Percentiles rank a stretch among this genome's conserved stretches.
Evolutionary conservation across 37 sponge, comb jelly and placozoan genomes (phyloP).

Genomic region (Tethya wilhelma): DNA sequence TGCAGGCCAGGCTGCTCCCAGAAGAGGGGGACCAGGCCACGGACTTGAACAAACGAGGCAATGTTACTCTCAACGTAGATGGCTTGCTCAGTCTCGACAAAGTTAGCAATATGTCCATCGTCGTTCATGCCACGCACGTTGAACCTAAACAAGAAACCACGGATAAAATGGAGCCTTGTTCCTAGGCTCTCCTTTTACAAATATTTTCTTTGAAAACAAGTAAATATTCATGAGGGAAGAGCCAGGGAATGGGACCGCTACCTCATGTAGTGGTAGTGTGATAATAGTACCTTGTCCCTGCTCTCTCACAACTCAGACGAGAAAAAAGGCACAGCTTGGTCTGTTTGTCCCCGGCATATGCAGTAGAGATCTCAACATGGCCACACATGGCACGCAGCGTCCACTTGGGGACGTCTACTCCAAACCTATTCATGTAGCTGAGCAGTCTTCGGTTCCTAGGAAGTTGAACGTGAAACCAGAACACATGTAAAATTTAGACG

Average conservation of each 20-base stretch:
- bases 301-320: constrained; percentile 93
- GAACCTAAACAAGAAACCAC: too few species aligned
- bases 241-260: background rate
- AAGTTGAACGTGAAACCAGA: too few species aligned
- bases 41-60: constrained; percentile 86
- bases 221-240: too few species aligned
- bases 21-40: constrained; percentile 97
- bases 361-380: constrained; percentile 83
- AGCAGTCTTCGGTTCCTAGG: constrained; percentile 86
- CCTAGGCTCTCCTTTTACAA: too few species aligned
- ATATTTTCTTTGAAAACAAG: too few species aligned
- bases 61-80: constrained; percentile 53
- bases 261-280: background rate
- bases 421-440: constrained; percentile 72
- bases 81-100: constrained; percentile 97
- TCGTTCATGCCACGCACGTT: constrained; percentile 92
- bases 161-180: too few species aligned
- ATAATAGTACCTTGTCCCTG: constrained; percentile 92
- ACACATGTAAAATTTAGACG: too few species aligned
- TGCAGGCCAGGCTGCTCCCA: constrained; percentile 95
- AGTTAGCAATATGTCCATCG: constrained; percentile 95
- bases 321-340: constrained; percentile 81
- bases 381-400: constrained; percentile 86
- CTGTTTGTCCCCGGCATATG: constrained; percentile 86
- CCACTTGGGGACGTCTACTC: constrained; percentile 75